phyloP scores from a whole-genome alignment of 53 echinoderm and acorn worm genomes.

The Echinarachnius parma region DNA sequence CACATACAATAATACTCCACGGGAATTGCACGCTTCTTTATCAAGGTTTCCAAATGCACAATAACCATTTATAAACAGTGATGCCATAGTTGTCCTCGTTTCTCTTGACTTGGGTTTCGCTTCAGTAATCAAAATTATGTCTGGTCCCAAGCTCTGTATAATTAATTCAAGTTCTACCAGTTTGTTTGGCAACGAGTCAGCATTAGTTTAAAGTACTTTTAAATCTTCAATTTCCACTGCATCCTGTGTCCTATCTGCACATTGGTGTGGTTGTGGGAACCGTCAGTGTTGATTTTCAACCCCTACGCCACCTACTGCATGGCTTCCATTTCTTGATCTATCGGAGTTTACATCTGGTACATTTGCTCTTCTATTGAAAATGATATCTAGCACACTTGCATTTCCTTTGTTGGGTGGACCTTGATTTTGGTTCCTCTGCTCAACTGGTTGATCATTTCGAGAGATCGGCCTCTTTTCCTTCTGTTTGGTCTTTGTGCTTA shows the following conservation, averaged over 20 bases:
- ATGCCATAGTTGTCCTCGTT: not conserved
- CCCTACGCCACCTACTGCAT: slow-evolving; percentile 6
- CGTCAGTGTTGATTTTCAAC: not conserved
- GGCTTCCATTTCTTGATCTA: too few relatives aligned
- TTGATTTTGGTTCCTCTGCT: too few relatives aligned
- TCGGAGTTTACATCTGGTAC: too few relatives aligned
- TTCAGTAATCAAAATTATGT: slow-evolving; percentile 12
- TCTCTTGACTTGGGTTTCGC: not conserved
- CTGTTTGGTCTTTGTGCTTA: not conserved
- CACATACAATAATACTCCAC: slow-evolving; percentile 10
- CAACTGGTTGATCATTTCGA: too few relatives aligned
- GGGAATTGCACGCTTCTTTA: not conserved
- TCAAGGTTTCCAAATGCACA: slow-evolving; percentile 12
- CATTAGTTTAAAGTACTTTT: slow-evolving; percentile 17
- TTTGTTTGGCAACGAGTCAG: slow-evolving; percentile 20
- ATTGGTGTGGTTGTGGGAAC: not conserved
- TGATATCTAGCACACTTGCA: too few relatives aligned
- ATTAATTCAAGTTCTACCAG: slow-evolving; percentile 11
- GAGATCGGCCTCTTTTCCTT: too few relatives aligned
- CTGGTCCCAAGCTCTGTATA: not conserved
- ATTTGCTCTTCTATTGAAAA: too few relatives aligned
- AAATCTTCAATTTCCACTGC: not conserved
- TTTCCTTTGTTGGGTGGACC: too few relatives aligned
- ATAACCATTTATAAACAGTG: not conserved
- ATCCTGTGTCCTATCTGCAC: not conserved